phyloP scores from a whole-genome alignment of 1,140 invertebrate genomes.

The Drosophila willistoni region DNA sequence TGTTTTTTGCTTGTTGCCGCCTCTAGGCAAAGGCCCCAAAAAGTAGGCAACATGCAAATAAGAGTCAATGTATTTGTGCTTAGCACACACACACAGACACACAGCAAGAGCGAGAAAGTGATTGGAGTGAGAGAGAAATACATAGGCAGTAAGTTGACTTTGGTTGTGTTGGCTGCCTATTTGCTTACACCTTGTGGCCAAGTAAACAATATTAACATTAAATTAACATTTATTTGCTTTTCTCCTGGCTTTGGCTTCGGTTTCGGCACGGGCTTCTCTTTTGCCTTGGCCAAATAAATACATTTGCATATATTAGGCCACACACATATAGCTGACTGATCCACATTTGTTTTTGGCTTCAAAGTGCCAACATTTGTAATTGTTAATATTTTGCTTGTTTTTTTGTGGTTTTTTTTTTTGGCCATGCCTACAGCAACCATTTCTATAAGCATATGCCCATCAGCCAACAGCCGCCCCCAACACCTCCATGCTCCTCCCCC shows the following conservation, averaged over 20 bases:
- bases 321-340: conserved; percentile 38
- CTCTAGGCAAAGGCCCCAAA: conserved; percentile 11
- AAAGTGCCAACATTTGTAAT: conserved; percentile 14
- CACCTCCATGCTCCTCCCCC: not conserved
- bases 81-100: conserved; percentile 18
- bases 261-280: not conserved
- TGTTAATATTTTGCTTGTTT: conserved; percentile 25
- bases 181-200: conserved; percentile 57
- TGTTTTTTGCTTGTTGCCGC: conserved; percentile 9
- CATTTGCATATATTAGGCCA: conserved; percentile 75
- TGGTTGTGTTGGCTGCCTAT: conserved; percentile 27
- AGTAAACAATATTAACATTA: conserved; percentile 74
- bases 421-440: conserved; percentile 38
- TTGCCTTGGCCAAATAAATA: conserved; percentile 60
- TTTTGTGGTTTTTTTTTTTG: not conserved
- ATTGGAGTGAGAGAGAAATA: not conserved
- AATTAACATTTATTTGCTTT: conserved; percentile 79
- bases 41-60: conserved; percentile 55
- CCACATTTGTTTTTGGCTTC: conserved; percentile 19
- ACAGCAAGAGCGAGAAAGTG: not conserved
- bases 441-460: conserved; percentile 1
- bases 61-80: conserved; percentile 42
- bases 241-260: not conserved
- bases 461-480: not conserved
- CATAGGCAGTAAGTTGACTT: conserved; percentile 14